A percentile compares a stretch with the other conserved stretches of the same genome.
phyloP scores from a whole-genome alignment of 2,888 invertebrate genomes.

The Galeruca laticollis region DNA sequence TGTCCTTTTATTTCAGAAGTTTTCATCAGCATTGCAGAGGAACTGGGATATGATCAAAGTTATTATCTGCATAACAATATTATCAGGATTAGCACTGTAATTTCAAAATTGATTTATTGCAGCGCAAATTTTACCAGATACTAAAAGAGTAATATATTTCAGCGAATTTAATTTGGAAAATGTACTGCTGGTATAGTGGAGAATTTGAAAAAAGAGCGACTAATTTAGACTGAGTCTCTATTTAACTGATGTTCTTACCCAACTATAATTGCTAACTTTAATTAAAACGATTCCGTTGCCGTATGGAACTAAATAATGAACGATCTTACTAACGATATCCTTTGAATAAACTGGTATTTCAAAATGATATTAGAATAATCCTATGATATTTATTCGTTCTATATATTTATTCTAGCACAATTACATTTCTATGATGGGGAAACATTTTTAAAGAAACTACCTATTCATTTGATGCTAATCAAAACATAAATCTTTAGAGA shows the following conservation, averaged over 20 bases:
- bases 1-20: neutral
- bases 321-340: conserved; percentile 23
- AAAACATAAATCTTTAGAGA: too few species aligned
- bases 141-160: conserved; percentile 37
- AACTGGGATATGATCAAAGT: neutral
- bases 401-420: neutral
- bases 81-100: conserved; percentile 10
- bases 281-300: conserved; percentile 41
- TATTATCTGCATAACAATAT: conserved; percentile 6
- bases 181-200: conserved; percentile 50
- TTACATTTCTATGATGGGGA: too few species aligned
- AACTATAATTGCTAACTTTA: conserved; percentile 45
- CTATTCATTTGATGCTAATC: too few species aligned
- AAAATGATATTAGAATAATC: conserved; percentile 28
- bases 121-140: conserved; percentile 38
- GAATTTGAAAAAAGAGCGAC: conserved; percentile 50
- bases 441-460: too few species aligned
- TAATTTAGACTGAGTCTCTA: conserved; percentile 40
- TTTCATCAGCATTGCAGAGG: neutral
- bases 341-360: conserved; percentile 25
- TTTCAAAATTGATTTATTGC: conserved; percentile 39
- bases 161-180: conserved; percentile 43
- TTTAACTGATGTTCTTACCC: conserved; percentile 9
- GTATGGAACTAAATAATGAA: conserved; percentile 25
- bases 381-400: conserved; percentile 13